Conservation (phyloP, 2,797 vertebrate species). For the Pristis pectinata region DNA sequence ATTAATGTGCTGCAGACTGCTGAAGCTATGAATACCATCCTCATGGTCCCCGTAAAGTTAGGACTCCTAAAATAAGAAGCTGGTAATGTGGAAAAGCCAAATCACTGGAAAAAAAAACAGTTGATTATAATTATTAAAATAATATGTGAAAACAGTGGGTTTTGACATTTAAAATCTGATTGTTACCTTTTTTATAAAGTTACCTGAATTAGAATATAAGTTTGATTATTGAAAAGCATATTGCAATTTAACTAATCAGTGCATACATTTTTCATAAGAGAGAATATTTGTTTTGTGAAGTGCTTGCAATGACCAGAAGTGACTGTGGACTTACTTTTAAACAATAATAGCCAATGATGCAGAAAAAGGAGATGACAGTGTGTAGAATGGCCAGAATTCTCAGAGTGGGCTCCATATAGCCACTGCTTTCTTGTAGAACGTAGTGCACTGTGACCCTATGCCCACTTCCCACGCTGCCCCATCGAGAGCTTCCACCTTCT, state of each 20-base stretch:
- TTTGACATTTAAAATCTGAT: background rate
- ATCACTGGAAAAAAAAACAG: background rate
- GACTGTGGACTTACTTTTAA: constrained; percentile 65
- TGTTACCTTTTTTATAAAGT: too few species aligned
- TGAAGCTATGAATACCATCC: background rate
- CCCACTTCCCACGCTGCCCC: constrained; percentile 55
- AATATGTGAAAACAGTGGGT: background rate
- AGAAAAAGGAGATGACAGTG: constrained; percentile 92
- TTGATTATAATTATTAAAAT: background rate
- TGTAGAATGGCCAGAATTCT: constrained; percentile 81
- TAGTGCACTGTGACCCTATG: constrained; percentile 70
- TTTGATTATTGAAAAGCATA: background rate
- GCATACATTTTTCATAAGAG: background rate
- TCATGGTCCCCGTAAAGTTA: background rate
- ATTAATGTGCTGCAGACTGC: background rate
- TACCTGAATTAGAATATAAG: background rate
- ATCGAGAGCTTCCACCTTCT: constrained; percentile 51
- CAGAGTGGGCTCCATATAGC: constrained; percentile 90
- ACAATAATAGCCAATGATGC: constrained; percentile 96
- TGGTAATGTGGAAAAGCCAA: background rate
- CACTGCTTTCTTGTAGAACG: constrained; percentile 88
- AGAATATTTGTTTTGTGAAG: background rate
- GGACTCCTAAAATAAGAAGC: background rate
- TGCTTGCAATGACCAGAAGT: background rate
- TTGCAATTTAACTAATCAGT: background rate